phyloP scores from a whole-genome alignment of 1,140 invertebrate genomes.

The Atta texana region DNA sequence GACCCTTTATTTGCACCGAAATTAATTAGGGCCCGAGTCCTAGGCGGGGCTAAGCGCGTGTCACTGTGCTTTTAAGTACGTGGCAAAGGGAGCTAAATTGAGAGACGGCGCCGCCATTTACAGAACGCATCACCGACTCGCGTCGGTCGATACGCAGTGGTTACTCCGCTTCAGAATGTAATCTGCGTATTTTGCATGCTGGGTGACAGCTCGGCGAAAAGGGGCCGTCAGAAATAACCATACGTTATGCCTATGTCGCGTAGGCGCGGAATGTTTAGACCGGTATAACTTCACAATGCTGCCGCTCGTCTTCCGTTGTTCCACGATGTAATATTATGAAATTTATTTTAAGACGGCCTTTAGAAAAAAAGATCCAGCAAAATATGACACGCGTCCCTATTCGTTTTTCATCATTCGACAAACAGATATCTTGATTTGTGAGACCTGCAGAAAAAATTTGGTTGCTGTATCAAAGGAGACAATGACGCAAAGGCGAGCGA shows the following conservation, averaged over 20 bases:
- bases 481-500: background rate
- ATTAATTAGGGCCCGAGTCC: constrained; percentile 54
- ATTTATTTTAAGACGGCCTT: constrained; percentile 34
- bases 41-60: constrained; percentile 35
- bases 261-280: constrained; percentile 20
- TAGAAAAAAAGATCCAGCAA: constrained; percentile 3
- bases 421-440: background rate
- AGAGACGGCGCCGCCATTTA: constrained; percentile 50
- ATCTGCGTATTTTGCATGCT: constrained; percentile 53
- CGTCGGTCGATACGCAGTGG: constrained; percentile 45
- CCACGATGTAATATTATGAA: constrained; percentile 28
- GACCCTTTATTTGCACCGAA: constrained; percentile 51
- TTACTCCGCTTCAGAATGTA: constrained; percentile 50
- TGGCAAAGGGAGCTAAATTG: constrained; percentile 57
- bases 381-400: background rate
- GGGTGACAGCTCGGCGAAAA: constrained; percentile 44
- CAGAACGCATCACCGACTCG: constrained; percentile 54
- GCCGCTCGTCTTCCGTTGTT: background rate
- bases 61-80: constrained; percentile 63
- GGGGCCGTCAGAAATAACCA: constrained; percentile 42
- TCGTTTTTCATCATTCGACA: background rate
- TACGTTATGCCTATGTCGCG: constrained; percentile 41
- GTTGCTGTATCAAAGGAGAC: background rate
- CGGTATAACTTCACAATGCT: constrained; percentile 37
- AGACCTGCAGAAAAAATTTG: background rate